Percentiles rank a stretch among this genome's conserved stretches.
Evolutionary conservation across 2,888 invertebrate genomes (phyloP).

Genomic region (Rapana venosa): DNA sequence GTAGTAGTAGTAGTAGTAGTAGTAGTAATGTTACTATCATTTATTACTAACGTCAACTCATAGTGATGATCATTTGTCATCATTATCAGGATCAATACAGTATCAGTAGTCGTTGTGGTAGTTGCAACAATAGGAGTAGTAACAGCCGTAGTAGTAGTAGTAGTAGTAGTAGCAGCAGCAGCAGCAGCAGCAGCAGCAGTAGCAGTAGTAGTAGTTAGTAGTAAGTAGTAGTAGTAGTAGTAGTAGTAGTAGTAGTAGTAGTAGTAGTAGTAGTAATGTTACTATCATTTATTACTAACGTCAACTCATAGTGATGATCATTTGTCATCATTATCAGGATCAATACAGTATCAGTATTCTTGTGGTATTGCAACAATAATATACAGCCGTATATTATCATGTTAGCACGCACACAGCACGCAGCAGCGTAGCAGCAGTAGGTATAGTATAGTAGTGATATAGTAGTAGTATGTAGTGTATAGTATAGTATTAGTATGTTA

Average conservation of each 20-base stretch:
- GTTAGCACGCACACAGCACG: constrained; percentile 13
- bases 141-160: constrained; percentile 31
- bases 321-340: too few relatives aligned
- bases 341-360: too few relatives aligned
- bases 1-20: constrained; percentile 24
- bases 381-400: neutral
- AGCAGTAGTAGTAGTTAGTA: too few relatives aligned
- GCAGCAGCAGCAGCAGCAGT: constrained; percentile 24
- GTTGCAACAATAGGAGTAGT: neutral
- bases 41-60: too few relatives aligned
- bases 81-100: too few relatives aligned
- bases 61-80: too few relatives aligned
- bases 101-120: too few relatives aligned
- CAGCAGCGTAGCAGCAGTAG: constrained; percentile 25
- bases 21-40: too few relatives aligned
- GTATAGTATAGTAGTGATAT: neutral
- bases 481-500: too few relatives aligned
- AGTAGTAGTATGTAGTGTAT: too few relatives aligned
- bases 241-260: constrained; percentile 11
- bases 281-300: too few relatives aligned
- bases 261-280: constrained; percentile 5
- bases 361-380: neutral
- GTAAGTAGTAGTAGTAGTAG: neutral
- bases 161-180: constrained; percentile 31
- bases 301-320: too few relatives aligned